Base-by-base conservation (phyloP, 35 echinoderm and acorn worm genomes). In the Patiria miniata region DNA sequence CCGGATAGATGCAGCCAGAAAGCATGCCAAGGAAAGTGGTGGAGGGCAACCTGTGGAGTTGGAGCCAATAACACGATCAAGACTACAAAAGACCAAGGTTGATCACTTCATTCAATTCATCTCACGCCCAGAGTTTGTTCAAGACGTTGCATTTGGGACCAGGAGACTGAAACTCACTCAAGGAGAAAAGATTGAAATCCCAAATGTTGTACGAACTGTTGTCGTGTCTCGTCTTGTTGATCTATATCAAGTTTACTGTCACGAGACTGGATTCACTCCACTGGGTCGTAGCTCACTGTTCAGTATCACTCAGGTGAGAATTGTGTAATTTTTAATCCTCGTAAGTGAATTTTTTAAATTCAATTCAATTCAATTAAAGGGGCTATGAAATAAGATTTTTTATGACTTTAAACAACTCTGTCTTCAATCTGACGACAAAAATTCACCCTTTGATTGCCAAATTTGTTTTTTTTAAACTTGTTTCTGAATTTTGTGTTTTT, bases 81-180 rank as follows among this genome's bases (percentile, higher is more conserved):
- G 77, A 79, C 77, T 79, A 7, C 4, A 79, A 29, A 79, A 79
- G 30, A 79, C 7, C 77, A 79, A 79, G 77, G 30, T 79, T 79
- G 77, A 79, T 79, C 77, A 79, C 77, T 79, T 79, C 77, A 79
- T 79, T 39, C 77, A 79, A 79, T 79, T 79, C 77, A 79, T 79
- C 77, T 79, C 77, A 79, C 77, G 30, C 77, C 77, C 77, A 37
- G 77, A 79, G 30, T 79, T 79, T 79, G 77, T 79, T 79, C 34
- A 79, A 79, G 77, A 79, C 21, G 77, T 79, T 79, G 77, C 77
- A 79, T 79, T 79, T 79, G 77, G 77, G 77, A 79, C 77, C 34
- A 3, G 77, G 8, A 79, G 30, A 79, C 77, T 79, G 77, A 79
- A 79, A 79, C 77, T 79, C 30, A 79, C 7, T 79, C 77, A 79